Percentiles rank a stretch among this genome's conserved stretches.
These are phyloP conservation scores for Leistus spinibarbis DNA, from an alignment of 2,888 invertebrate species.

Conservation along the genomic window DNA sequence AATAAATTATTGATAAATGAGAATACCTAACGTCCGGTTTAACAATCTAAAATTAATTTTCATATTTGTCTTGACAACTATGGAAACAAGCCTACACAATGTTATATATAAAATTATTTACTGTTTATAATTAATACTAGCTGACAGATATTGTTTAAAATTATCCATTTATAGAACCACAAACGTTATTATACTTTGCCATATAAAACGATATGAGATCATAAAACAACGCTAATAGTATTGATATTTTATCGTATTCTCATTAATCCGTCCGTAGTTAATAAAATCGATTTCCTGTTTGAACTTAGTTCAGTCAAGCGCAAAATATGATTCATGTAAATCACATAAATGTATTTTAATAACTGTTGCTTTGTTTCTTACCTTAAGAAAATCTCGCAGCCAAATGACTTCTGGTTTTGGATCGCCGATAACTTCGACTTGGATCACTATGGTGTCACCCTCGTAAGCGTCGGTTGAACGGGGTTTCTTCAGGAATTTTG, in stretches of 20 bases:
- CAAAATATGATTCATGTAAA: neutral
- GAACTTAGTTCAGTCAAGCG: neutral
- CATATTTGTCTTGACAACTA: neutral
- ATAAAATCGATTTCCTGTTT: neutral
- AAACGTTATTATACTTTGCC: neutral
- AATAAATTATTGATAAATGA: neutral
- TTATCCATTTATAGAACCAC: neutral
- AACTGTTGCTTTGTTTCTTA: slow-evolving; percentile 55
- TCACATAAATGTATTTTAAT: neutral
- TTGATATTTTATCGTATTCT: neutral
- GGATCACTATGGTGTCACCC: slow-evolving; percentile 84
- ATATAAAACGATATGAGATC: neutral
- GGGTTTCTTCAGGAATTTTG: slow-evolving; percentile 83
- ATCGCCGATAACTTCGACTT: slow-evolving; percentile 87
- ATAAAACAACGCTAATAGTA: neutral
- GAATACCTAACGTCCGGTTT: neutral
- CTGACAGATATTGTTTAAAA: neutral
- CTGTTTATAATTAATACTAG: neutral
- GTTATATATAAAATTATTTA: neutral
- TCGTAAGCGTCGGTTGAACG: slow-evolving; percentile 81
- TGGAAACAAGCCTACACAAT: neutral
- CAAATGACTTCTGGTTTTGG: slow-evolving; percentile 88
- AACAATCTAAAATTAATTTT: neutral
- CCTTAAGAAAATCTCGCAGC: slow-evolving; percentile 86
- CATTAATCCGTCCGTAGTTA: neutral